Base-by-base conservation (phyloP, 2,888 invertebrate species). In the Caenorhabditis sp. region DNA sequence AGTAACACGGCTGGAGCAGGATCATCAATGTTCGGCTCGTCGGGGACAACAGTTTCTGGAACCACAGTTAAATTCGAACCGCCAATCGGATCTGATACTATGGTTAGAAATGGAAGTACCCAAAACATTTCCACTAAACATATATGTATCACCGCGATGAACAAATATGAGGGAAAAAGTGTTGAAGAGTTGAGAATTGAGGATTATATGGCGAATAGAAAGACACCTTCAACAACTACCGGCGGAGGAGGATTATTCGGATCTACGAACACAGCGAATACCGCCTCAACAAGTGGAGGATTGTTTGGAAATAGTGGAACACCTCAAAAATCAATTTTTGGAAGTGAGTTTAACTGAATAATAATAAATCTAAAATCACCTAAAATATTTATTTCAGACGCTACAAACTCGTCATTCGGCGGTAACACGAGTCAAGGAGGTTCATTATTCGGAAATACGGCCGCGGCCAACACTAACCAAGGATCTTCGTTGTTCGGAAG, bases 91-190 rank as follows among this genome's bases (percentile, higher is more conserved):
- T 95, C 95, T 0, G 99, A 99, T 87, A 93, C 95, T 0, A 92
- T 96, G 90, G 92, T 94, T 85, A 96, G 96, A 89, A 92, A 93
- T 78, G 95, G 95, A 0, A 91, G 92, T 1, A 92, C 93, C 1
- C 83, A 84, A 60, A 93, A 91, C 77, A 95, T 99, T 78, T 94
- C 92, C 84, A 97, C 96, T 0, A 93, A 94, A 83, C 95, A 96
- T 88, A 94, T 96, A 88, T 97, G 97, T 88, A 97, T 99, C 72
- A 95, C 95, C 0, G 95, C 95, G 69, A 99, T 99, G 99, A 95
- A 96, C 90, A 96, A 97, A 88, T 99, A 97, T 88, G 97, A 97
- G 87, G 89, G 88, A 59, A 99, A 97, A 89, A 95, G 95, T 0
- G 89, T 97, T 26, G 99, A 99, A 89, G 99, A 99, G 88, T 90